phyloP scores from a whole-genome alignment of 2,888 invertebrate genomes.

The Acholoe squamosa region DNA sequence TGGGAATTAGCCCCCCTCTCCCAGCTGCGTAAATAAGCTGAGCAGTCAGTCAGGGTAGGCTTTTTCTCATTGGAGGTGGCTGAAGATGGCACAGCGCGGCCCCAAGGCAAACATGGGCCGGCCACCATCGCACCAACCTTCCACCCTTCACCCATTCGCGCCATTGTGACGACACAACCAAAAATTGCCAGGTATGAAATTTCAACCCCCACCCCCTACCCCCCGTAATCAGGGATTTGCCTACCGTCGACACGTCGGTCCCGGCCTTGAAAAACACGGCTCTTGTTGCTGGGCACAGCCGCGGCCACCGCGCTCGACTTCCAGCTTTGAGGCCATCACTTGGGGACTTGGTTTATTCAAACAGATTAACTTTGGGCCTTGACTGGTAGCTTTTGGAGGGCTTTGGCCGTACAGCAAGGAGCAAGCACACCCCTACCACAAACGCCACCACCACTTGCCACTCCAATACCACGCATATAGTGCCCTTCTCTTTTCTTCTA shows the following conservation, averaged over 20 bases:
- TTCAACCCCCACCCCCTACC: constrained; percentile 40
- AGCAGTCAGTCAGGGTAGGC: constrained; percentile 19
- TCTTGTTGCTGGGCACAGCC: constrained; percentile 57
- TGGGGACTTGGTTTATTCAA: constrained; percentile 58
- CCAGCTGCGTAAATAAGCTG: constrained; percentile 48
- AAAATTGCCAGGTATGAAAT: constrained; percentile 61
- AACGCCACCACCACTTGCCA: background rate
- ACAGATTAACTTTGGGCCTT: constrained; percentile 58
- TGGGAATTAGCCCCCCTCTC: constrained; percentile 61
- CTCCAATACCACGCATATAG: background rate
- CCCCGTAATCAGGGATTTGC: constrained; percentile 56
- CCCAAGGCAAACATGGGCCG: background rate
- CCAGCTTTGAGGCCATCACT: constrained; percentile 45
- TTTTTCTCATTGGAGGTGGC: constrained; percentile 39
- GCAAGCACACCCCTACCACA: background rate
- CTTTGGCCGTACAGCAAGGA: background rate
- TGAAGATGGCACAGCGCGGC: background rate
- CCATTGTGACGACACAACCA: constrained; percentile 50
- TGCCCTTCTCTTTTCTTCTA: background rate
- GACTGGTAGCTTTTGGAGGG: constrained; percentile 56
- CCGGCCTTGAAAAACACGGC: constrained; percentile 55
- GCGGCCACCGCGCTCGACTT: constrained; percentile 40
- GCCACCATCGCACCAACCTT: background rate
- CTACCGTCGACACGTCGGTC: constrained; percentile 52
- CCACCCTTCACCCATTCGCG: constrained; percentile 28